Percentiles rank a stretch among this genome's conserved stretches.
These are phyloP conservation scores for Patagioenas fasciata DNA, from an alignment of 2,113 vertebrate species.

Conservation along the genomic window DNA sequence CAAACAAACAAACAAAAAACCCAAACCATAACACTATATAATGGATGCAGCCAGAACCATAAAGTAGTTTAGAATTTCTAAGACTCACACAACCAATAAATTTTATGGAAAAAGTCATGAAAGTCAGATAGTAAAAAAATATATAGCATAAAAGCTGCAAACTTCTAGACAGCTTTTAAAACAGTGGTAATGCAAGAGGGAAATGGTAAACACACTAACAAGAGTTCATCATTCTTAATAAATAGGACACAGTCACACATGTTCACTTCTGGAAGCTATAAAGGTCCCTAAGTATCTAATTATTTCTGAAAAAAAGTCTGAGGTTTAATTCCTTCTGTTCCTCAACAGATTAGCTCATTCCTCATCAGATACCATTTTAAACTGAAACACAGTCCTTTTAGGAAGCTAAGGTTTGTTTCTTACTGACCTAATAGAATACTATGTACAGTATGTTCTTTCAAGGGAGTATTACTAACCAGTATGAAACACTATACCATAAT, in stretches of 20 bases:
- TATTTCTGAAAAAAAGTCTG: constrained; percentile 72
- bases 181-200: constrained; percentile 60
- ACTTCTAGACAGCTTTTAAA: constrained; percentile 71
- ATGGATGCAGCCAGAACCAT: constrained; percentile 47
- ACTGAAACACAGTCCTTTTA: constrained; percentile 55
- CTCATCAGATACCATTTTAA: constrained; percentile 67
- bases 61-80: constrained; percentile 66
- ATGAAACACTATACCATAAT: constrained; percentile 28
- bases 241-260: constrained; percentile 69
- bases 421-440: constrained; percentile 26
- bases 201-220: constrained; percentile 65
- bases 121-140: constrained; percentile 66
- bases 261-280: constrained; percentile 69
- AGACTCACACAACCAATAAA: constrained; percentile 53
- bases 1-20: neutral
- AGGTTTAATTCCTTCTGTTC: constrained; percentile 59
- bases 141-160: constrained; percentile 57
- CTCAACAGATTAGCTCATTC: constrained; percentile 57
- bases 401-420: constrained; percentile 25
- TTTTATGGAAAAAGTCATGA: constrained; percentile 59
- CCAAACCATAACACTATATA: neutral
- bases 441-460: neutral
- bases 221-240: constrained; percentile 75
- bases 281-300: constrained; percentile 82
- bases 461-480: constrained; percentile 30